A percentile compares a stretch with the other conserved stretches of the same genome.
These are phyloP conservation scores for Anagrus nilaparvatae DNA, from an alignment of 1,140 invertebrate genomes.

Conservation along the genomic window DNA sequence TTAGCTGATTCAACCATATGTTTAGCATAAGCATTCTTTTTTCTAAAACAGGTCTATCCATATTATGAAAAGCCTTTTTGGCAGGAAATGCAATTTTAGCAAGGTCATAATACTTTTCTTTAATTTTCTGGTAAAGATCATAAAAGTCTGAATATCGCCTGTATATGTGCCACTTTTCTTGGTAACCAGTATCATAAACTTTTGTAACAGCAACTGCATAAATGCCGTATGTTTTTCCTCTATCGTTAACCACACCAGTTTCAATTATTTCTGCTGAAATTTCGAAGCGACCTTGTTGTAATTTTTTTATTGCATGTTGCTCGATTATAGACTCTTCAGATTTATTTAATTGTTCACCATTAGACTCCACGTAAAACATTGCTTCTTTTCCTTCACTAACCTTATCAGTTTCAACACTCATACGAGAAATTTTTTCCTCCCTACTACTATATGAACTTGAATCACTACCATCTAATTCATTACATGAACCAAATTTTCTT, in stretches of 20 bases:
- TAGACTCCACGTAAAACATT: constrained; percentile 27
- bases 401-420: constrained; percentile 22
- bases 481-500: constrained; percentile 23
- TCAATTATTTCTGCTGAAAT: constrained; percentile 60
- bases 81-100: constrained; percentile 75
- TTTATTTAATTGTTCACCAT: constrained; percentile 25
- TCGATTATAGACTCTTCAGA: constrained; percentile 30
- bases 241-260: constrained; percentile 65
- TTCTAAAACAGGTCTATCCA: constrained; percentile 77
- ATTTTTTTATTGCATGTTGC: constrained; percentile 40
- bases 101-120: constrained; percentile 71
- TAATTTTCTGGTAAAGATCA: constrained; percentile 70
- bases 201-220: constrained; percentile 78
- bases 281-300: constrained; percentile 49
- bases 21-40: constrained; percentile 77
- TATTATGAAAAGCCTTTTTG: constrained; percentile 91
- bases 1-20: constrained; percentile 65
- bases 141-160: constrained; percentile 86
- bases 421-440: not conserved
- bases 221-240: constrained; percentile 76
- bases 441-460: not conserved
- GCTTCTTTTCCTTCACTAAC: constrained; percentile 23
- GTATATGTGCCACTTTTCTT: constrained; percentile 72
- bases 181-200: constrained; percentile 50
- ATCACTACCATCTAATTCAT: constrained; percentile 22